These are phyloP conservation scores for Therioaphis trifolii DNA, from an alignment of 2,888 invertebrate species.

Conservation along the genomic window DNA sequence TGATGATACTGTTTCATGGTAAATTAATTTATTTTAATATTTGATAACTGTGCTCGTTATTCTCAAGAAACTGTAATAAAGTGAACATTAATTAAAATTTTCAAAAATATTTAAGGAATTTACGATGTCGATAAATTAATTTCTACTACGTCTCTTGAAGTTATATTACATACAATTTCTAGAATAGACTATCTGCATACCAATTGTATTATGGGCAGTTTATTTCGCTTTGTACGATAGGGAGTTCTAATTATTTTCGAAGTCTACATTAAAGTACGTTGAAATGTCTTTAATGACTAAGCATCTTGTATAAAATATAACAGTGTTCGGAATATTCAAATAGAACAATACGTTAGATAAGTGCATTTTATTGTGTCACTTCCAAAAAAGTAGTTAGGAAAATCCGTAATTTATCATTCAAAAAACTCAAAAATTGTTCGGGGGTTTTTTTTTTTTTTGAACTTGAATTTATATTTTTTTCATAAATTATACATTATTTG, in stretches of 20 bases:
- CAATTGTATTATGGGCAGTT: constrained; percentile 32
- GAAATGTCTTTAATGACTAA: constrained; percentile 1
- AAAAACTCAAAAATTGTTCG: too few relatives aligned
- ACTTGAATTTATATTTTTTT: too few relatives aligned
- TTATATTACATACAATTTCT: constrained; percentile 11
- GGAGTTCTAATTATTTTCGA: constrained; percentile 42
- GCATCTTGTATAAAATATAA: background rate
- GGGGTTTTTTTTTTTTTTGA: too few relatives aligned
- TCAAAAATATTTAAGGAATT: constrained; percentile 29
- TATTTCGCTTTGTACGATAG: constrained; percentile 12
- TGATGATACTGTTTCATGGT: too few relatives aligned
- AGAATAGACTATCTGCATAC: constrained; percentile 27
- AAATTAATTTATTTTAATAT: too few relatives aligned
- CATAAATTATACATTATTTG: too few relatives aligned
- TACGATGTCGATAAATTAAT: constrained; percentile 12
- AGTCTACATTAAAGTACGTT: constrained; percentile 32
- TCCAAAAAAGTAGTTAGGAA: too few relatives aligned
- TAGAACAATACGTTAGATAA: too few relatives aligned
- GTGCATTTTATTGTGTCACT: too few relatives aligned
- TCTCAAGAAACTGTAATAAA: background rate
- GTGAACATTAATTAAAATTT: background rate
- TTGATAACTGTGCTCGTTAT: too few relatives aligned
- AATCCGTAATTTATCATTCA: too few relatives aligned
- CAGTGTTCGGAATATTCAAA: background rate
- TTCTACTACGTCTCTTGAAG: constrained; percentile 12